Conservation (phyloP, 2,888 invertebrate species). For the Cephus pygmeus region DNA sequence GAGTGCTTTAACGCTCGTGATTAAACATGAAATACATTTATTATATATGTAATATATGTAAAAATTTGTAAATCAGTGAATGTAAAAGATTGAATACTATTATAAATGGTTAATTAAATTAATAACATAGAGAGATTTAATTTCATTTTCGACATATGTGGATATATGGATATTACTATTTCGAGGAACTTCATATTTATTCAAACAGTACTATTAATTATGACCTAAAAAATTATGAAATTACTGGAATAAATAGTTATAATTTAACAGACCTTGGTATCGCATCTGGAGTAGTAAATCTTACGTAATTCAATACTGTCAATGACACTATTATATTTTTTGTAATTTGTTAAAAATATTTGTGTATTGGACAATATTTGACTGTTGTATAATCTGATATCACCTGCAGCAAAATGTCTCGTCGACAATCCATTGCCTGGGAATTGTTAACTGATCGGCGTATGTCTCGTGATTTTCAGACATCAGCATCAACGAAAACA, state of each 20-base stretch:
- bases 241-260: background rate
- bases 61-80: background rate
- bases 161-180: background rate
- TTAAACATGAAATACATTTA: background rate
- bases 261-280: background rate
- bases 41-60: background rate
- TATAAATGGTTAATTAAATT: background rate
- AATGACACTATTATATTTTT: background rate
- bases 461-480: slow-evolving; percentile 71
- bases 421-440: background rate
- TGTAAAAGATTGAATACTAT: background rate
- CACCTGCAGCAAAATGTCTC: background rate
- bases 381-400: background rate
- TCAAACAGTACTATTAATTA: background rate
- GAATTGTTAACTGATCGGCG: slow-evolving; percentile 2
- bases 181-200: background rate
- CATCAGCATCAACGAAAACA: slow-evolving; percentile 88
- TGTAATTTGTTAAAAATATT: background rate
- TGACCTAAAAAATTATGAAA: background rate
- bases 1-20: background rate
- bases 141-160: background rate
- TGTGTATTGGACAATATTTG: background rate
- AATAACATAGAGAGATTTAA: background rate
- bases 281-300: background rate
- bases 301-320: background rate